Evolutionary conservation across 2,888 invertebrate genomes (phyloP).

Genomic region (Synanthedon andrenaeformis): DNA sequence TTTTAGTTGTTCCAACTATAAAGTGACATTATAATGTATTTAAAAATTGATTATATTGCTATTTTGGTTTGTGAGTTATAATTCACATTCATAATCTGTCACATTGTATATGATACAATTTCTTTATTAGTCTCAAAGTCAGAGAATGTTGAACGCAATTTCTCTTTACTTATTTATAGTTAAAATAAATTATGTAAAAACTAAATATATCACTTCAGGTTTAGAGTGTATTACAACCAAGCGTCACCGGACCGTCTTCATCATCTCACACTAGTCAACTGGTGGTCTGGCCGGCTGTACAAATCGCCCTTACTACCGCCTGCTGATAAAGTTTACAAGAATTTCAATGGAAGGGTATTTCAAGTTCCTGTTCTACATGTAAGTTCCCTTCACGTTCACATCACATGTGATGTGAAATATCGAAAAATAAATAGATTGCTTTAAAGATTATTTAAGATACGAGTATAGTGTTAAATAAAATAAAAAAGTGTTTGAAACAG

Average conservation of each 20-base stretch:
- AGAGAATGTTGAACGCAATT: too few species aligned
- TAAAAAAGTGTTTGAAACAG: too few species aligned
- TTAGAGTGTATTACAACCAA: constrained; percentile 80
- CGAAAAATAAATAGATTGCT: not conserved
- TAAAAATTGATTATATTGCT: too few species aligned
- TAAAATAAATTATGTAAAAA: not conserved
- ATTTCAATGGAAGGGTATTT: constrained; percentile 75
- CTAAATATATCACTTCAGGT: constrained; percentile 44
- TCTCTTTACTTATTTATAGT: too few species aligned
- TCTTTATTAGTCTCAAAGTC: too few species aligned
- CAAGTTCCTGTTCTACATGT: constrained; percentile 80
- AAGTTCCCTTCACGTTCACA: constrained; percentile 19
- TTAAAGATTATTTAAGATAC: too few species aligned
- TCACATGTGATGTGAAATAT: not conserved
- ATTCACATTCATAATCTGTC: too few species aligned
- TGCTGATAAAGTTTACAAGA: constrained; percentile 71
- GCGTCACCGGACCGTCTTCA: constrained; percentile 71
- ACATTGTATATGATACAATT: too few species aligned
- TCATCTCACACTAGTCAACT: constrained; percentile 75
- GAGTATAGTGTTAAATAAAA: too few species aligned
- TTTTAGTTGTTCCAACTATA: too few species aligned
- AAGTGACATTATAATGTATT: too few species aligned
- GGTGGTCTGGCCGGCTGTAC: constrained; percentile 78
- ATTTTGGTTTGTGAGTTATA: too few species aligned
- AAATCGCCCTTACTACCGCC: constrained; percentile 75